Evolutionary conservation across 2,888 invertebrate genomes (phyloP), one percentile per base, ranked within the genome.

Genomic region (Philopedon plagiatum): DNA sequence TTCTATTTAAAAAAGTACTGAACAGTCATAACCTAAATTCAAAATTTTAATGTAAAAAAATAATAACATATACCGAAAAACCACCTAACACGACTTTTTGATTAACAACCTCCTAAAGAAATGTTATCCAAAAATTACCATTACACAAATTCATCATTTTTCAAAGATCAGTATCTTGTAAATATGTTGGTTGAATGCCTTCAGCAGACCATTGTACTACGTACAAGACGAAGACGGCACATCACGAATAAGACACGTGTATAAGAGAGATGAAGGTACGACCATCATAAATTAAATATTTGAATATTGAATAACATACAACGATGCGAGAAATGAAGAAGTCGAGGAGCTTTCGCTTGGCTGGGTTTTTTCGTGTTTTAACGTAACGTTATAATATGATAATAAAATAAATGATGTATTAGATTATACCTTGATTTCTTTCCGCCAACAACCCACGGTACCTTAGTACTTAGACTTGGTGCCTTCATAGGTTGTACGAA

Each of bases 221-320:
- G 51, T 54, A 29, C 2, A 4, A 18, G 51, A 54, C 13, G 8
- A 18, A 54, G 29, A 54, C 3, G n/a, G 4, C 29, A 4, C 1
- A 5, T 9, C 15, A 19, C 7, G 1, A 1, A n/a, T 3, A 32
- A 0, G 3, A 15, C 23, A 18, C 9, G n/a, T 5, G 8, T 11
- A 29, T 26, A 26, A 29, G 32, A 44, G 41, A 65, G 65, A 56
- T 11, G 65, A 9, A 41, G 19, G 44, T 26, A 15, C n/a, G 63
- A 64, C 18, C 56, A 18, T 8, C 65, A 65, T 65, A 65, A 65
- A 65, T 65, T 65, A 65, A 56, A 65, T 65, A 65, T 65, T 65
- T 65, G 56, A 65, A 39, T 57, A 65, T 57, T 54, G 65, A 65
- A 56, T 56, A 65, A 57, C 58, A 66, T 41, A 54, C 29, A 29